A percentile compares a stretch with the other conserved stretches of the same genome.
Evolutionary conservation across 1,140 invertebrate genomes (phyloP).

Genomic region (Rhyzopertha dominica): DNA sequence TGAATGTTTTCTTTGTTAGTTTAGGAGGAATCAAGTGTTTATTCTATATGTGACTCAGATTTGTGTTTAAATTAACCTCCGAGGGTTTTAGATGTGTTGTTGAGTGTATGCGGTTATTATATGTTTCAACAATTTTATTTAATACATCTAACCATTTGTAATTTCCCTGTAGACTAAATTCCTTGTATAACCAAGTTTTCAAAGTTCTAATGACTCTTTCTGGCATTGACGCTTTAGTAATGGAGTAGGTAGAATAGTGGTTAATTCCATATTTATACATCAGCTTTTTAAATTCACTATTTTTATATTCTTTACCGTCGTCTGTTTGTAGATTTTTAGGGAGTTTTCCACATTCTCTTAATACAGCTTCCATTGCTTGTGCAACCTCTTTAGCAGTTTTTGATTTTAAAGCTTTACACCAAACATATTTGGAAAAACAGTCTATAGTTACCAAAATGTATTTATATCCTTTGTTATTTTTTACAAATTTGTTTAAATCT

Average conservation of each 20-base stretch:
- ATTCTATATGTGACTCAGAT: conserved; percentile 12
- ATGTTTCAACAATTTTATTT: conserved; percentile 27
- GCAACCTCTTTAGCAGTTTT: conserved; percentile 31
- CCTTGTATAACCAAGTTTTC: conserved; percentile 42
- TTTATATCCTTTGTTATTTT: conserved; percentile 36
- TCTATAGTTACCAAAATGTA: conserved; percentile 46
- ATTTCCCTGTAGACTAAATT: conserved; percentile 37
- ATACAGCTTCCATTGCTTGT: conserved; percentile 6
- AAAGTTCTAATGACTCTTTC: conserved; percentile 47
- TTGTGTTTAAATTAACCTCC: conserved; percentile 23
- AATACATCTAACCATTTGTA: conserved; percentile 36
- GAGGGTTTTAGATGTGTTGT: conserved; percentile 36
- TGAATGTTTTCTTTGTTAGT: conserved; percentile 30
- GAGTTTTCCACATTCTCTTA: background rate
- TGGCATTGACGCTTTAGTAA: conserved; percentile 42
- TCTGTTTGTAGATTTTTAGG: conserved; percentile 28
- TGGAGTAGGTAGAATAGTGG: conserved; percentile 39
- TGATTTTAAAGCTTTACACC: conserved; percentile 38
- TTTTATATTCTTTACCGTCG: conserved; percentile 39
- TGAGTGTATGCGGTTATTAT: conserved; percentile 39
- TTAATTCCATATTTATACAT: conserved; percentile 37
- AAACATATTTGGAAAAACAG: conserved; percentile 45
- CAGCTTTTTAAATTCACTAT: conserved; percentile 31
- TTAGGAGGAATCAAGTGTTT: conserved; percentile 20
- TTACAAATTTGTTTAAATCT: conserved; percentile 19